Conservation (phyloP, 2,888 invertebrate species). For the Archips xylosteana region DNA sequence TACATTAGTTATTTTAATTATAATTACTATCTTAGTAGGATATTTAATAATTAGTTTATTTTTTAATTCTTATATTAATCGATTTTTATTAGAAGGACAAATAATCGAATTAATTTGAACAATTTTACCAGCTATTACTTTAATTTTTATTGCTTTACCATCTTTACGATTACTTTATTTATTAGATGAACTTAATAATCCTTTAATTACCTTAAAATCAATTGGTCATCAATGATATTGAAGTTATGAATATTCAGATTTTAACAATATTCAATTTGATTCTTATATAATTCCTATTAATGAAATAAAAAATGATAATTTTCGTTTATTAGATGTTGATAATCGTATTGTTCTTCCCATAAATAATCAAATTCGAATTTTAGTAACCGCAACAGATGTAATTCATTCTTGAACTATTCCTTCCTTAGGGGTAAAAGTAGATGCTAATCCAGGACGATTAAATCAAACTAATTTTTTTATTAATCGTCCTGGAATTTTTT, state of each 20-base stretch:
- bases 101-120: constrained; percentile 88
- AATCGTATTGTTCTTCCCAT: constrained; percentile 86
- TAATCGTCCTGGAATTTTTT: constrained; percentile 88
- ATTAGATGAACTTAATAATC: constrained; percentile 87
- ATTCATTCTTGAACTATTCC: constrained; percentile 89
- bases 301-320: constrained; percentile 67
- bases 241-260: constrained; percentile 89
- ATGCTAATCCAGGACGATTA: constrained; percentile 87
- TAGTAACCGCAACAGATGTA: constrained; percentile 87
- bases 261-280: constrained; percentile 86
- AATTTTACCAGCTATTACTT: constrained; percentile 85
- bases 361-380: constrained; percentile 87
- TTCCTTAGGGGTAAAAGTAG: constrained; percentile 87
- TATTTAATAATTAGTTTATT: constrained; percentile 85
- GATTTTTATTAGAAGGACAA: constrained; percentile 85
- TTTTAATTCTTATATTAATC: constrained; percentile 85
- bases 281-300: constrained; percentile 84
- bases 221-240: constrained; percentile 89
- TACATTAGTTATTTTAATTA: constrained; percentile 85
- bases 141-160: constrained; percentile 87
- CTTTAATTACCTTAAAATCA: constrained; percentile 86
- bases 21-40: constrained; percentile 86
- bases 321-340: constrained; percentile 88
- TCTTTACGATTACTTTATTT: constrained; percentile 85
- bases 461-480: constrained; percentile 87